These are phyloP conservation scores for Drosophila mercatorum DNA, from an alignment of 2,888 invertebrate genomes.

Conservation along the genomic window DNA sequence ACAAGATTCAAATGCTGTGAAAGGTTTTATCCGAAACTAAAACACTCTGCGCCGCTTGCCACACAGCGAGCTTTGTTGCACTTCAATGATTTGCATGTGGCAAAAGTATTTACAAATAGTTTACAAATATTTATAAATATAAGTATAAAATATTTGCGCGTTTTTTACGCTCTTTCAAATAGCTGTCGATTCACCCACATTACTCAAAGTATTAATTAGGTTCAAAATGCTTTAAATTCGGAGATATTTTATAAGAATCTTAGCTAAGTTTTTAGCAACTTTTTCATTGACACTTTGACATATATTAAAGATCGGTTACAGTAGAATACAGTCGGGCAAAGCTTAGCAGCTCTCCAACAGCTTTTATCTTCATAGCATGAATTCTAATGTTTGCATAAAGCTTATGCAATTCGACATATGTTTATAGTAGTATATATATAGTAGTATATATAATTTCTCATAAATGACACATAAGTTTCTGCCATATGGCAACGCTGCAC, in stretches of 20 bases:
- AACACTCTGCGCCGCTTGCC: constrained; percentile 48
- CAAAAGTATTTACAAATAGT: constrained; percentile 12
- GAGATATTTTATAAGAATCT: not conserved
- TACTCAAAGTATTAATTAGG: not conserved
- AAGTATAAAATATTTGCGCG: not conserved
- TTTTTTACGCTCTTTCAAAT: not conserved
- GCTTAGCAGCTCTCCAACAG: not conserved
- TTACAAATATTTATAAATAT: not conserved
- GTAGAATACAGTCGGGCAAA: not conserved
- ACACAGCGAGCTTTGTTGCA: constrained; percentile 44
- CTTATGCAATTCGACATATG: not conserved
- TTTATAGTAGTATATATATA: no score
- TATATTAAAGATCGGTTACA: not conserved
- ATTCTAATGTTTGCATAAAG: not conserved
- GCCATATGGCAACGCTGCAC: not conserved
- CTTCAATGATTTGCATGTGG: constrained; percentile 49
- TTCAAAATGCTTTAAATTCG: not conserved
- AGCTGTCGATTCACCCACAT: no score
- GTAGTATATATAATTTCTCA: no score
- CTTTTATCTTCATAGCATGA: not conserved
- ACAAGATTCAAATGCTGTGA: constrained; percentile 11
- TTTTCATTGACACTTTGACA: no score
- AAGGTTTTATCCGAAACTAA: constrained; percentile 14
- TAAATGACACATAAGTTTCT: not conserved
- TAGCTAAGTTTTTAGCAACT: not conserved